Percentiles rank a stretch among this genome's conserved stretches.
Evolutionary conservation across 37 sponge, comb jelly and placozoan species (phyloP).

Genomic region (Chondrilla cf. caribensis): DNA sequence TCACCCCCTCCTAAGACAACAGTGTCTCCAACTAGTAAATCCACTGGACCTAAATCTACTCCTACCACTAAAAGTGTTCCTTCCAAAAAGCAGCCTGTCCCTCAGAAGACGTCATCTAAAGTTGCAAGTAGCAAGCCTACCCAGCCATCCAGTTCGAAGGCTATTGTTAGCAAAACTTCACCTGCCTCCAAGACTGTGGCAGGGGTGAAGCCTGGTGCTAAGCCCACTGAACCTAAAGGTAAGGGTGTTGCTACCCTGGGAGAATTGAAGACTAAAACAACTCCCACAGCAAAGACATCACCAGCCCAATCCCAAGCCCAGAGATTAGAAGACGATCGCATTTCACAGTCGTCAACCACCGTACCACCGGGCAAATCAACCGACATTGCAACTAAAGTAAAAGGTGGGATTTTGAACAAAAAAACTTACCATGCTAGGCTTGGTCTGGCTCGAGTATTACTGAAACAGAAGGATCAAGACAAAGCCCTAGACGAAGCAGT

Average conservation of each 20-base stretch:
- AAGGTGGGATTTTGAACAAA: slow-evolving; percentile 45
- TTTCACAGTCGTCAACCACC: not conserved
- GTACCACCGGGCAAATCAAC: not conserved
- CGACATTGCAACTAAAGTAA: not conserved
- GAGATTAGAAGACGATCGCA: not conserved
- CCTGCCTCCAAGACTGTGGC: not conserved
- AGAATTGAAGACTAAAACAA: slow-evolving; percentile 23
- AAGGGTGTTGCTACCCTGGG: slow-evolving; percentile 75
- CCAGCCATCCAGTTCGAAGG: not conserved
- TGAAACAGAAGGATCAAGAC: slow-evolving; percentile 36
- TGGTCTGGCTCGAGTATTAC: slow-evolving; percentile 82
- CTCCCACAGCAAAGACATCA: not conserved
- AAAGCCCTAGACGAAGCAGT: slow-evolving; percentile 46
- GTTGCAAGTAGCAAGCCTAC: not conserved
- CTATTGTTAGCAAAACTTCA: not conserved
- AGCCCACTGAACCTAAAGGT: not conserved
- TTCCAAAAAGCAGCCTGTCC: not conserved
- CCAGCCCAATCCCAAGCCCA: not conserved
- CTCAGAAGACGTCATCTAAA: not conserved
- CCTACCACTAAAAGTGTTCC: slow-evolving; percentile 12
- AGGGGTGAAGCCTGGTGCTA: not conserved
- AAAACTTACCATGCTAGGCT: slow-evolving; percentile 69
- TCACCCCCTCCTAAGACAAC: not conserved
- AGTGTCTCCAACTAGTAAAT: not conserved
- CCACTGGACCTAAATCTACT: not conserved